Percentiles rank a stretch among this genome's conserved stretches.
phyloP scores from a whole-genome alignment of 2,888 invertebrate species.

The Synergus japonicus region DNA sequence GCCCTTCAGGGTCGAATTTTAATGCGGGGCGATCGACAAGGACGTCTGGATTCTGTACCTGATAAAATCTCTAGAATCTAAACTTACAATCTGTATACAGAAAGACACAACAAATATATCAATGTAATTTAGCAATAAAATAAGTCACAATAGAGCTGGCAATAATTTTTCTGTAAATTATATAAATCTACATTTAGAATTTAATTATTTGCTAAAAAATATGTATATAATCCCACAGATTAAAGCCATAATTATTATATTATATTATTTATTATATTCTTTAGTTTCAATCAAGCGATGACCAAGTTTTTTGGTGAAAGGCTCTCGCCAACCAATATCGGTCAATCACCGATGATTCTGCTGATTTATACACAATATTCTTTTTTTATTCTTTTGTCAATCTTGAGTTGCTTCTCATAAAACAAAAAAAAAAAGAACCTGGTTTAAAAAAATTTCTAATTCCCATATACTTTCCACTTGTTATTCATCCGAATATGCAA shows the following conservation, averaged over 20 bases:
- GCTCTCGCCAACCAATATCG: background rate
- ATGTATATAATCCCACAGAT: background rate
- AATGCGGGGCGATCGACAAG: background rate
- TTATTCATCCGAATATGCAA: background rate
- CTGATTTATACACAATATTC: background rate
- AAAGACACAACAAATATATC: background rate
- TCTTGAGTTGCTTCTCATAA: background rate
- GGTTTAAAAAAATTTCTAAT: background rate
- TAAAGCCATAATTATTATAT: background rate
- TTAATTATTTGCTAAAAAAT: too few relatives aligned
- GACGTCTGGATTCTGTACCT: constrained; percentile 4
- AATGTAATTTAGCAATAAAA: background rate
- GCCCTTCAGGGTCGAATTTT: constrained; percentile 3
- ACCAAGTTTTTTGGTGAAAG: background rate
- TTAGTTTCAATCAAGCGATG: background rate
- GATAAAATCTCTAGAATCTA: background rate
- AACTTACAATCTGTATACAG: background rate
- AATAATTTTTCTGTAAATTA: too few relatives aligned
- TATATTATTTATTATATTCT: background rate
- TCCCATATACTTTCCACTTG: background rate
- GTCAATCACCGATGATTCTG: background rate
- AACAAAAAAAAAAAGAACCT: background rate
- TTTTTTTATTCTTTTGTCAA: background rate
- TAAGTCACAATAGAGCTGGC: too few relatives aligned
- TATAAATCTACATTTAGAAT: too few relatives aligned